Evolutionary conservation across 2,797 vertebrate genomes (phyloP).

Genomic region (Octomys mimax): DNA sequence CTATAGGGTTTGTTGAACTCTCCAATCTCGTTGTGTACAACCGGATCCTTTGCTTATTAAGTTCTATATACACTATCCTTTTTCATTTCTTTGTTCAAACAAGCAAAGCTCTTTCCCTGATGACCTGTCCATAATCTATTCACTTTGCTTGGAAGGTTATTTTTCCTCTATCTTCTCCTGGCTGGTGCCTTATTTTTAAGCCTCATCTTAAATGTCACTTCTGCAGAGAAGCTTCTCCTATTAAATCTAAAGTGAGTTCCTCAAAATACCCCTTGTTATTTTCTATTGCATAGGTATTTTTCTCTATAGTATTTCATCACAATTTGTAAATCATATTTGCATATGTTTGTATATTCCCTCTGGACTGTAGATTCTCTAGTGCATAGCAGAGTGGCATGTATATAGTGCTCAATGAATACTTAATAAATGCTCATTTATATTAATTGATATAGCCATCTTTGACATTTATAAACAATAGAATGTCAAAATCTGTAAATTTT

Average conservation of each 20-base stretch:
- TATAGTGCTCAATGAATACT: conserved; percentile 2
- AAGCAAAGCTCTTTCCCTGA: not conserved
- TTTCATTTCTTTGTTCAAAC: conserved; percentile 37
- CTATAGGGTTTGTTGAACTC: not conserved
- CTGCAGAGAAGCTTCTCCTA: not conserved
- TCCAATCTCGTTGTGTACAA: not conserved
- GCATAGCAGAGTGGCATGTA: not conserved
- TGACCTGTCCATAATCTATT: conserved; percentile 2
- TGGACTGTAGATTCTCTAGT: not conserved
- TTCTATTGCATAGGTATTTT: not conserved
- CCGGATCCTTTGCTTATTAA: not conserved
- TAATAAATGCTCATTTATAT: not conserved
- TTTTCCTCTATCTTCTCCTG: not conserved
- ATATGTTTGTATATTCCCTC: conserved; percentile 8
- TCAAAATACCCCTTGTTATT: not conserved
- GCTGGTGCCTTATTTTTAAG: not conserved
- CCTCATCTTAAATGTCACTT: conserved; percentile 15
- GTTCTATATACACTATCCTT: not conserved
- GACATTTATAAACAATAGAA: not conserved
- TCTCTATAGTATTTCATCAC: not conserved
- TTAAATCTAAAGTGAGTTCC: not conserved
- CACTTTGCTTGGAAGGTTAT: not conserved
- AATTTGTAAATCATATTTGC: conserved; percentile 25
- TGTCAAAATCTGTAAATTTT: not conserved
- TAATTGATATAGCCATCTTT: conserved; percentile 3